Evolutionary conservation across 2,888 invertebrate genomes (phyloP).

Genomic region (Drosophila antonietae): DNA sequence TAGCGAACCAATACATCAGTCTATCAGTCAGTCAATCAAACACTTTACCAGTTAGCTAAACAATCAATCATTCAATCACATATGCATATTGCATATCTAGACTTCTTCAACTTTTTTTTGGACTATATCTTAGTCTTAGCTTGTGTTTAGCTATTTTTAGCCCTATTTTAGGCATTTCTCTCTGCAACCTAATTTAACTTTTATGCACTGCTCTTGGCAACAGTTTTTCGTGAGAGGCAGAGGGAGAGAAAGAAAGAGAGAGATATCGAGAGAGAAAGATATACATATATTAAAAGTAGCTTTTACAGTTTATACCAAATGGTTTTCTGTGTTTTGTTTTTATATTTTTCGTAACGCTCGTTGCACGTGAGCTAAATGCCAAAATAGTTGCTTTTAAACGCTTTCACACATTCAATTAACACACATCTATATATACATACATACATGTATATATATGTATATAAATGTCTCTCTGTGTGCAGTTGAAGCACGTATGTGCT

Average conservation of each 20-base stretch:
- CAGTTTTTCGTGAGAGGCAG: conserved; percentile 9
- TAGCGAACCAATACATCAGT: background rate
- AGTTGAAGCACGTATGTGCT: conserved; percentile 19
- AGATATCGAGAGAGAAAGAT: too few species aligned
- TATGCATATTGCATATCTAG: background rate
- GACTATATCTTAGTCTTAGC: background rate
- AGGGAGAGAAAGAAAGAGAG: too few species aligned
- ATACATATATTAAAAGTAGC: conserved; percentile 6
- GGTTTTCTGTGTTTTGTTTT: conserved; percentile 18
- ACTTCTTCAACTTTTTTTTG: background rate
- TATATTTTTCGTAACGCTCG: conserved; percentile 25
- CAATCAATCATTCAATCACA: background rate
- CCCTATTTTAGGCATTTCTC: background rate
- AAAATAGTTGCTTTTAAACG: conserved; percentile 47
- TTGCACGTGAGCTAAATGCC: conserved; percentile 55
- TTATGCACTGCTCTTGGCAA: conserved; percentile 8
- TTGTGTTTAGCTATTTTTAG: background rate
- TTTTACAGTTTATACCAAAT: conserved; percentile 19
- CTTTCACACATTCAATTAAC: conserved; percentile 71
- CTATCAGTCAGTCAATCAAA: background rate
- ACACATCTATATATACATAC: conserved; percentile 13
- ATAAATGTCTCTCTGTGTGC: background rate
- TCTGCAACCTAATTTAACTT: background rate
- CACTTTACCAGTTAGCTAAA: background rate
- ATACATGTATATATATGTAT: background rate